A percentile compares a stretch with the other conserved stretches of the same genome.
These are phyloP conservation scores for Solenopsis fugax DNA, from an alignment of 1,140 invertebrate genomes.

Conservation along the genomic window DNA sequence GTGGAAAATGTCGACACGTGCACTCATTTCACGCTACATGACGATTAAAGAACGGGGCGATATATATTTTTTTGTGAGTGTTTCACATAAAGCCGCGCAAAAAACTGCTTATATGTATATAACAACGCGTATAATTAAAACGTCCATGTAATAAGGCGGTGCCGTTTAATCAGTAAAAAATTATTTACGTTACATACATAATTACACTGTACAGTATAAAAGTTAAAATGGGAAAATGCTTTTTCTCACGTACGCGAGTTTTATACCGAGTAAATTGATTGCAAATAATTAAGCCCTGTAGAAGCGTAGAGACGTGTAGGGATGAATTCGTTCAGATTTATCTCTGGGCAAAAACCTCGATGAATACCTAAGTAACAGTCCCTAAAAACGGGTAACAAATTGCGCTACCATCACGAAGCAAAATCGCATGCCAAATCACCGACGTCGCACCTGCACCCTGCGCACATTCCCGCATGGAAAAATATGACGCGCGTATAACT, in stretches of 20 bases:
- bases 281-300: background rate
- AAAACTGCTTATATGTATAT: background rate
- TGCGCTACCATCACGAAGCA: background rate
- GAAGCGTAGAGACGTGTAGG: background rate
- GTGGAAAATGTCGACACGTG: slow-evolving; percentile 52
- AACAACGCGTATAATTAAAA: background rate
- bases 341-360: background rate
- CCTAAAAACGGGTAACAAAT: slow-evolving; percentile 37
- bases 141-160: background rate
- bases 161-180: background rate
- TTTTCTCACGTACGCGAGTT: background rate
- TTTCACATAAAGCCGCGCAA: background rate
- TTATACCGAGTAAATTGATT: background rate
- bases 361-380: slow-evolving; percentile 13
- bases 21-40: slow-evolving; percentile 7
- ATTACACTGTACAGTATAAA: background rate
- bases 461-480: slow-evolving; percentile 35
- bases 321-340: background rate
- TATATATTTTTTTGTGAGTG: background rate
- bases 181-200: background rate
- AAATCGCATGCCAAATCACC: slow-evolving; percentile 58
- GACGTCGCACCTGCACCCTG: slow-evolving; percentile 37
- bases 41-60: slow-evolving; percentile 28
- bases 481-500: slow-evolving; percentile 51
- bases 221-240: background rate